Evolutionary conservation across 2,888 invertebrate species (phyloP).

Genomic region (Nipponacmea schrenckii): DNA sequence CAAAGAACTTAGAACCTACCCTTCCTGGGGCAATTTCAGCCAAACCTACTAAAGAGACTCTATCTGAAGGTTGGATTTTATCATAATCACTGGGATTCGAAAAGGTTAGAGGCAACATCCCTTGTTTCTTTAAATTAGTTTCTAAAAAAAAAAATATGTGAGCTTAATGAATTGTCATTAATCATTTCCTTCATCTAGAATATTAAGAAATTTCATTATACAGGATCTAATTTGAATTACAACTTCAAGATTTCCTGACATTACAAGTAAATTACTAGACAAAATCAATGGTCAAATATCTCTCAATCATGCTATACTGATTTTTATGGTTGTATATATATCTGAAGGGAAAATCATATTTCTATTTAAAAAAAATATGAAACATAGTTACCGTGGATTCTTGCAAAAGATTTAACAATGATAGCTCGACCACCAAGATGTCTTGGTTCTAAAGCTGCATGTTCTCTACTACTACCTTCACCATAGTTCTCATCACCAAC

Average conservation of each 20-base stretch:
- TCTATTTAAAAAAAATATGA: too few species aligned
- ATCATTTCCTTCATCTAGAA: too few species aligned
- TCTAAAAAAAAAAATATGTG: conserved; percentile 71
- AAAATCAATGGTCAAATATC: too few species aligned
- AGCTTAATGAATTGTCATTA: neutral
- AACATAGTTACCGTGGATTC: conserved; percentile 83
- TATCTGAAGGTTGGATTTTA: conserved; percentile 86
- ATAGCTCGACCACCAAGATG: conserved; percentile 92
- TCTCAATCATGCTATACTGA: too few species aligned
- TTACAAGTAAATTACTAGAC: too few species aligned
- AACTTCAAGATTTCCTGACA: too few species aligned
- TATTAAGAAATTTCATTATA: too few species aligned
- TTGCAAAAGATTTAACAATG: conserved; percentile 98
- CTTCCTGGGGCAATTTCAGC: conserved; percentile 88
- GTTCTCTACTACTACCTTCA: conserved; percentile 81
- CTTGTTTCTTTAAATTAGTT: conserved; percentile 99
- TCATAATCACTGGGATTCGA: conserved; percentile 93
- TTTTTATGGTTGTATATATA: too few species aligned
- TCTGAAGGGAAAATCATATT: too few species aligned
- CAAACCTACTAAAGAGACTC: conserved; percentile 84
- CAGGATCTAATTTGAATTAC: too few species aligned
- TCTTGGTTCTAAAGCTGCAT: conserved; percentile 97
- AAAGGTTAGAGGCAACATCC: conserved; percentile 95
- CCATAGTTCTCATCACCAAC: conserved; percentile 80
- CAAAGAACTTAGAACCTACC: conserved; percentile 71